Percentiles rank a stretch among this genome's conserved stretches.
Conservation (phyloP, 53 echinoderm and acorn worm genomes). For the Luidia sarsii region DNA sequence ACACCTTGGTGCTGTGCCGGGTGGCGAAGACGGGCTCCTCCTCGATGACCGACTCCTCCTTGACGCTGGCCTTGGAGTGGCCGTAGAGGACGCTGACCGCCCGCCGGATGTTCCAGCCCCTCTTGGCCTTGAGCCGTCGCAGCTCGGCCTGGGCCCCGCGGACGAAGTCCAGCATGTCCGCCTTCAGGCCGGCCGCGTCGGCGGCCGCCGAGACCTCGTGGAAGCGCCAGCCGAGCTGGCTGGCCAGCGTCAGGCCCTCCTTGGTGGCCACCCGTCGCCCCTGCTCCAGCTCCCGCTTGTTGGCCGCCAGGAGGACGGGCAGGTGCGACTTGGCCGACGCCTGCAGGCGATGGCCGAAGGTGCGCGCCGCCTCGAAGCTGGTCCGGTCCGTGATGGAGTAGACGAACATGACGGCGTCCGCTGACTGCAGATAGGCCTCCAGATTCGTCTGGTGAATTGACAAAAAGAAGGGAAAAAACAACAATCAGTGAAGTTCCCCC, state of each 20-base stretch:
- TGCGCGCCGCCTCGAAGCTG: constrained; percentile 79
- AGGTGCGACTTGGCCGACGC: constrained; percentile 66
- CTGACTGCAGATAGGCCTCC: constrained; percentile 82
- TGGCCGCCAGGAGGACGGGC: constrained; percentile 83
- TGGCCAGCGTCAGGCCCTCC: constrained; percentile 81
- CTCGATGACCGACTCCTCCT: constrained; percentile 35
- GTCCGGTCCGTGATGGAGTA: constrained; percentile 85
- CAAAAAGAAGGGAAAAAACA: not conserved
- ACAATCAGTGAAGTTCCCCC: not conserved
- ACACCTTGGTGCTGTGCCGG: constrained; percentile 45
- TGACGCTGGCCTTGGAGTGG: constrained; percentile 21
- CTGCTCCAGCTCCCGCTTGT: constrained; percentile 92
- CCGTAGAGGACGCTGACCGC: constrained; percentile 83
- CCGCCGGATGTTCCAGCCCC: constrained; percentile 73
- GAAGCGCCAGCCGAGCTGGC: constrained; percentile 86
- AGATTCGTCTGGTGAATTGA: constrained; percentile 64
- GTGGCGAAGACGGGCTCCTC: constrained; percentile 38
- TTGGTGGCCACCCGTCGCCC: constrained; percentile 83
- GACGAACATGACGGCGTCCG: constrained; percentile 91
- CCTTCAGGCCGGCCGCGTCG: constrained; percentile 81
- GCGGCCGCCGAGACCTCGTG: constrained; percentile 90
- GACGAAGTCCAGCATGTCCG: constrained; percentile 81
- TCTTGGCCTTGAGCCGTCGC: constrained; percentile 65
- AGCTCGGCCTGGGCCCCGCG: constrained; percentile 71
- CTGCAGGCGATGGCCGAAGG: constrained; percentile 66